Percentiles rank a stretch among this genome's conserved stretches.
Conservation (phyloP, 2,113 vertebrate species). For the Trogon melanurus region DNA sequence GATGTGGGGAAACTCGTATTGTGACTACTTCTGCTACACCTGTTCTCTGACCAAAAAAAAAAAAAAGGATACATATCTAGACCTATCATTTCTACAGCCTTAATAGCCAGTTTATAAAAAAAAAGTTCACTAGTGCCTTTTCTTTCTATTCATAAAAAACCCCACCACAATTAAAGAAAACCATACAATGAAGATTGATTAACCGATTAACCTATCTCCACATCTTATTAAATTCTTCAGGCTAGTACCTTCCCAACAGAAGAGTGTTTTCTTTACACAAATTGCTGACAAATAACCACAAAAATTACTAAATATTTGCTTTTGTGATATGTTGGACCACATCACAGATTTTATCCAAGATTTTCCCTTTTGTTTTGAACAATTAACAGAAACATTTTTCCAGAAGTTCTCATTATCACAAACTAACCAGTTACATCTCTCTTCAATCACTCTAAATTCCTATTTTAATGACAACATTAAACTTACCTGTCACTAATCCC, state of each 20-base stretch:
- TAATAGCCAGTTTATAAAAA: not conserved
- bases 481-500: not conserved
- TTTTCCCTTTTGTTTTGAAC: not conserved
- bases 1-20: not conserved
- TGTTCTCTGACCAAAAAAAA: not conserved
- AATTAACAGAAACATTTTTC: not conserved
- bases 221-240: not conserved
- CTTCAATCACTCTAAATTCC: not conserved
- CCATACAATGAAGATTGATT: not conserved
- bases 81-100: not conserved
- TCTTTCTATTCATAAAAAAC: not conserved
- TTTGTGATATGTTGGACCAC: not conserved
- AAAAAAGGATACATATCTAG: not conserved
- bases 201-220: not conserved
- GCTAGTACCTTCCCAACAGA: not conserved
- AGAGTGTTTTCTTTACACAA: not conserved
- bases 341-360: not conserved
- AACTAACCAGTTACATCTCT: not conserved
- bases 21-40: not conserved
- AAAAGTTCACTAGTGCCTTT: not conserved
- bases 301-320: not conserved
- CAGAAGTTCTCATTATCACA: not conserved
- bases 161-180: not conserved
- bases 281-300: not conserved
- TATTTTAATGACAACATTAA: not conserved